Evolutionary conservation across 2,888 invertebrate species (phyloP), one percentile per base, ranked within the genome.

Genomic region (Dasysyrphus albostriatus): DNA sequence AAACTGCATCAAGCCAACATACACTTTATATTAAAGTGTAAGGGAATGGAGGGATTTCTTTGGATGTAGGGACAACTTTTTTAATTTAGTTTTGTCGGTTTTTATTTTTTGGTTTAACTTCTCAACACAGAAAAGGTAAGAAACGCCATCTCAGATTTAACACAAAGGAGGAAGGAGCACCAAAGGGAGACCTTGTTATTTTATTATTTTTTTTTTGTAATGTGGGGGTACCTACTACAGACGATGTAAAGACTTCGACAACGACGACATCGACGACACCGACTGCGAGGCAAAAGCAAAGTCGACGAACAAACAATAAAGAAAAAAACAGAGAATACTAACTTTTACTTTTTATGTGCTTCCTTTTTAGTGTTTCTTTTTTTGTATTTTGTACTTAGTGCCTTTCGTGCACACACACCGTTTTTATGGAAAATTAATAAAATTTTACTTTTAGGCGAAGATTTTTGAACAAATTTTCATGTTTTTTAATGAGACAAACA

Each of bases 1-100:
- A 78, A 79, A 72, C 78, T 87, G 87, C 87, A 83, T 87, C 83
- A 67, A 74, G 78, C 87, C 73, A 73, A 65, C 37, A 37, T n/a
- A 63, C n/a, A 14, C 8, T 37, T 67, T 67, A 37, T 37, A 32
- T 49, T 12, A 7, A 49, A 19, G 14, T 67, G 34, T 24, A 54
- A 54, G 61, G 39, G 59, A 34, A 34, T 16, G 44, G 37, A 12
- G 37, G 24, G 24, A 42, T 16, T 14, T 59, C 39, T 24, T 69
- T 14, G 67, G 12, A 51, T 32, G 39, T 16, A 34, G 32, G 19
- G 78, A 58, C 42, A 70, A 61, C 12, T 47, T 59, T 73, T 29
- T 75, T 29, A 44, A 42, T 69, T 78, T 19, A 58, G 63, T 44
- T 59, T 24, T 37, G 9, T 32, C 2, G 32, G 1, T 44, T 19